These are phyloP conservation scores for Nanorana parkeri DNA, from an alignment of 2,113 vertebrate species.

Conservation along the genomic window DNA sequence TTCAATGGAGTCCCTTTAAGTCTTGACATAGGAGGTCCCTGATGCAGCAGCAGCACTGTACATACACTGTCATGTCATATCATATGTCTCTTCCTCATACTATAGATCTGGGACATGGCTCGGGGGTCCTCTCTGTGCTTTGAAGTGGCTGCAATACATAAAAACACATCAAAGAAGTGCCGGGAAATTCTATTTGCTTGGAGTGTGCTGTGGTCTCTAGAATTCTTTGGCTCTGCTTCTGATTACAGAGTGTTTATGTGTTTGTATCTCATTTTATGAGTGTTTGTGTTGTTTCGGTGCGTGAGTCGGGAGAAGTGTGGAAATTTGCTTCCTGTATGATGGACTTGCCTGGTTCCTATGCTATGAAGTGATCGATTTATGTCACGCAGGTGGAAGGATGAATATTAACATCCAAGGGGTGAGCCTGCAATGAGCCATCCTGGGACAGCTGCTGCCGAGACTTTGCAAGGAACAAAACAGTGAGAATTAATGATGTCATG, in stretches of 20 bases:
- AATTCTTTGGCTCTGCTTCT: not conserved
- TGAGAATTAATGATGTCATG: too few relatives aligned
- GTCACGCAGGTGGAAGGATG: too few relatives aligned
- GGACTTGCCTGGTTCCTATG: too few relatives aligned
- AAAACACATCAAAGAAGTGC: not conserved
- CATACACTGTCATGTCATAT: too few relatives aligned
- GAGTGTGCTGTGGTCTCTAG: not conserved
- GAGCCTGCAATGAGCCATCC: too few relatives aligned
- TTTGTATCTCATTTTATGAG: not conserved
- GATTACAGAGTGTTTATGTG: not conserved
- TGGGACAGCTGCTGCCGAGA: too few relatives aligned
- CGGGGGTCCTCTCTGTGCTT: not conserved
- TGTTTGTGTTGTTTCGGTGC: not conserved
- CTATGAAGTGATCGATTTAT: too few relatives aligned
- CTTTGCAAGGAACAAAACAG: too few relatives aligned
- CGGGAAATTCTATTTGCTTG: not conserved
- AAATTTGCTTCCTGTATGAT: too few relatives aligned
- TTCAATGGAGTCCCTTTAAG: not conserved
- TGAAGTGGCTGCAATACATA: constrained; percentile 1
- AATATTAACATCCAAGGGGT: too few relatives aligned
- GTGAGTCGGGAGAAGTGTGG: not conserved
- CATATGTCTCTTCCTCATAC: not conserved
- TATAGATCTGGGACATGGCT: not conserved
- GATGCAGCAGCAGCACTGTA: not conserved
- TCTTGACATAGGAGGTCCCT: not conserved